Percentiles rank a stretch among this genome's conserved stretches.
These are phyloP conservation scores for Ammospiza maritima DNA, from an alignment of 2,797 vertebrate species.

Conservation along the genomic window DNA sequence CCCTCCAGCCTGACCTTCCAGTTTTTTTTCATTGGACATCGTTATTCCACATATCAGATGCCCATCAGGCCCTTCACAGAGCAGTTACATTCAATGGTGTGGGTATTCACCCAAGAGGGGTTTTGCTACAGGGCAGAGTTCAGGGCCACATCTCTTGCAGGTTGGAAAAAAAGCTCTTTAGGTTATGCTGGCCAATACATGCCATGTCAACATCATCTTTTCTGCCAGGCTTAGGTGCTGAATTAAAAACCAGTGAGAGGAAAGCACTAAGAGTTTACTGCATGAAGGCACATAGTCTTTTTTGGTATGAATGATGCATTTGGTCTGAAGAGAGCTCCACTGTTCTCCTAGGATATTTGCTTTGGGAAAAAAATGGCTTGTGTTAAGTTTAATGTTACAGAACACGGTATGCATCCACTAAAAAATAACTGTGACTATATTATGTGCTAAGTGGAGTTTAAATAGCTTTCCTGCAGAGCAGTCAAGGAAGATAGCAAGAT, in stretches of 20 bases:
- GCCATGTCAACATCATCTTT: background rate
- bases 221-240: background rate
- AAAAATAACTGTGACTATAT: background rate
- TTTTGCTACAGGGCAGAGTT: background rate
- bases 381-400: background rate
- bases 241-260: background rate
- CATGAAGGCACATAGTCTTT: background rate
- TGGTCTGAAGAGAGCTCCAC: background rate
- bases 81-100: background rate
- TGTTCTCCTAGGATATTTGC: background rate
- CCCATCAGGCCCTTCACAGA: background rate
- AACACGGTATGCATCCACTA: background rate
- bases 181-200: background rate
- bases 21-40: background rate
- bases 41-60: background rate
- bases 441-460: background rate
- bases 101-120: background rate
- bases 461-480: background rate
- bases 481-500: background rate
- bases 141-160: background rate
- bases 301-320: background rate
- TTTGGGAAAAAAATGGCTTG: background rate
- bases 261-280: background rate
- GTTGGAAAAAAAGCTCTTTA: background rate
- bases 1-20: background rate